These are phyloP conservation scores for Xiphorhynchus erythropygius DNA, from an alignment of 2,797 vertebrate species.

Conservation along the genomic window DNA sequence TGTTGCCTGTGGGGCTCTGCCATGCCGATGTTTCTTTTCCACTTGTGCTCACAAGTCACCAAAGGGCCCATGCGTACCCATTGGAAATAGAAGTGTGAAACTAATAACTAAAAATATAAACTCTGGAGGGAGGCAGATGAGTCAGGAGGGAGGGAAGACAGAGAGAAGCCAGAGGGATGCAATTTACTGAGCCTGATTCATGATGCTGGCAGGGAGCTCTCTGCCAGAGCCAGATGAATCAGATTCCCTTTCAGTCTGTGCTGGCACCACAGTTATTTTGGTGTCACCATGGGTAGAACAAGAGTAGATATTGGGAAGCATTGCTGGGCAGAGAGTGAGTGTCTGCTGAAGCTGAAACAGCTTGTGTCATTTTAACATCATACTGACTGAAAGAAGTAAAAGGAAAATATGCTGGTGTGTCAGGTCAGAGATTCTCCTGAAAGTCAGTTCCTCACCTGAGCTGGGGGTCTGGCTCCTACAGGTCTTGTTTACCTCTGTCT, in stretches of 20 bases:
- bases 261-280: constrained; percentile 35
- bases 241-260: constrained; percentile 21
- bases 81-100: constrained; percentile 33
- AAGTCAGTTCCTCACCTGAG: background rate
- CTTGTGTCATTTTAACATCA: background rate
- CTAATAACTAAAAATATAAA: constrained; percentile 52
- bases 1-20: constrained; percentile 2
- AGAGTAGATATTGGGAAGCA: background rate
- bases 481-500: background rate
- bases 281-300: constrained; percentile 8
- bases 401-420: background rate
- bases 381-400: background rate
- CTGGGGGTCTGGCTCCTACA: background rate
- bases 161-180: background rate
- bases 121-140: background rate
- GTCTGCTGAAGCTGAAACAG: background rate
- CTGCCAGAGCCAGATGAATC: constrained; percentile 23
- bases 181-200: constrained; percentile 17
- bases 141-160: background rate
- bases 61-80: fast-evolving
- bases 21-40: constrained; percentile 19
- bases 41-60: background rate
- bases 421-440: background rate
- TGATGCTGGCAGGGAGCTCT: background rate
- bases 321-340: background rate